Evolutionary conservation across 2,797 vertebrate genomes (phyloP).

Genomic region (Euthynnus affinis): DNA sequence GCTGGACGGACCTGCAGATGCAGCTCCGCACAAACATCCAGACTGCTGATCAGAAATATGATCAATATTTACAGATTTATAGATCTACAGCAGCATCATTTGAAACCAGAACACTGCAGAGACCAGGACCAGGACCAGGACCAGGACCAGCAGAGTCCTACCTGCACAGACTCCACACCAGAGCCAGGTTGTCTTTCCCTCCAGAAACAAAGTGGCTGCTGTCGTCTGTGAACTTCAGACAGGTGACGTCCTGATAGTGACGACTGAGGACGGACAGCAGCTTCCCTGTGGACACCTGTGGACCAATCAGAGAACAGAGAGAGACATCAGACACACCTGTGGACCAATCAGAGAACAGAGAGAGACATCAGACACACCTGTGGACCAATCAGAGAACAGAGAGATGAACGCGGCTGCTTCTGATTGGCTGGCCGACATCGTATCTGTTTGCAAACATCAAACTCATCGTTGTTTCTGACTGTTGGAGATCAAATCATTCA

Average conservation of each 20-base stretch:
- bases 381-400: conserved; percentile 11
- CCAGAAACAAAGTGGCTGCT: conserved; percentile 95
- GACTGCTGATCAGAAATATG: no score
- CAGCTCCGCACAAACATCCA: no score
- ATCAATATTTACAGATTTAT: no score
- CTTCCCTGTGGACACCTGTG: conserved; percentile 94
- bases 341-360: conserved; percentile 5
- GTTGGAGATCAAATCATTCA: no score
- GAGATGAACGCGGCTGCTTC: no score
- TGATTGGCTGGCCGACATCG: no score
- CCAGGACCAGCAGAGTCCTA: conserved; percentile 68
- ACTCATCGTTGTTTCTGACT: no score
- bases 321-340: conserved; percentile 84
- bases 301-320: conserved; percentile 6
- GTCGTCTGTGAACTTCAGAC: conserved; percentile 93
- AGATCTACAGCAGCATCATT: no score
- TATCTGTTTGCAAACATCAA: no score
- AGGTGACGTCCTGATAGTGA: conserved; percentile 96
- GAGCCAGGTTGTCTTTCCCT: conserved; percentile 94
- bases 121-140: no score
- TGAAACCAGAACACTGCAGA: no score
- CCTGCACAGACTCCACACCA: conserved; percentile 94
- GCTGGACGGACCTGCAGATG: no score
- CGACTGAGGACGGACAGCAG: conserved; percentile 91
- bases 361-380: conserved; percentile 83